phyloP scores from a whole-genome alignment of 2,113 vertebrate genomes.

The Chiloscyllium plagiosum region DNA sequence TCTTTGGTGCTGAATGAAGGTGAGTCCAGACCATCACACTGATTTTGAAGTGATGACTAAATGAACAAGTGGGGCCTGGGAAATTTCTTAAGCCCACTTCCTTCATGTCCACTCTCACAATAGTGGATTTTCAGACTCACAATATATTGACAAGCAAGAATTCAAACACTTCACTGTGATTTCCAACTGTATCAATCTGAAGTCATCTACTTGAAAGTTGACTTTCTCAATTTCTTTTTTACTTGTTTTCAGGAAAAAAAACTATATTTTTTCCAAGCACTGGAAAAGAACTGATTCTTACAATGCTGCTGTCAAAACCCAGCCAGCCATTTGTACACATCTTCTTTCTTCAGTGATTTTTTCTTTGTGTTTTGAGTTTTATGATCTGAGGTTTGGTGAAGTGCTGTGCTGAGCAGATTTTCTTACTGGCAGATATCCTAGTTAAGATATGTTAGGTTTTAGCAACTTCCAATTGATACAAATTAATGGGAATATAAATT shows the following conservation, averaged over 20 bases:
- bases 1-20: background rate
- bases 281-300: no score
- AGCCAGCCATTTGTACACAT: background rate
- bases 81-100: background rate
- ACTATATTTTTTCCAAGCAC: background rate
- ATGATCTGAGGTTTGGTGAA: background rate
- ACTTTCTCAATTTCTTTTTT: background rate
- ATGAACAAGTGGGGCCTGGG: background rate
- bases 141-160: background rate
- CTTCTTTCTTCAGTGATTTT: no score
- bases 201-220: background rate
- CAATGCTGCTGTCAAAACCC: no score
- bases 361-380: no score
- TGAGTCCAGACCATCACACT: background rate
- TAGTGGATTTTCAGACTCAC: background rate
- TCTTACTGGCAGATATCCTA: background rate
- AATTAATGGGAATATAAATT: background rate
- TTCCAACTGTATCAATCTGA: background rate
- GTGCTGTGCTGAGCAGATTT: background rate
- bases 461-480: background rate
- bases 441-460: background rate
- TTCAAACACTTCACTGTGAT: background rate
- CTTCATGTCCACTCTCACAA: background rate
- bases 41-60: background rate
- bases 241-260: background rate